Percentiles rank a stretch among this genome's conserved stretches.
These are phyloP conservation scores for Melinopterus prodromus DNA, from an alignment of 2,888 invertebrate species.

Conservation along the genomic window DNA sequence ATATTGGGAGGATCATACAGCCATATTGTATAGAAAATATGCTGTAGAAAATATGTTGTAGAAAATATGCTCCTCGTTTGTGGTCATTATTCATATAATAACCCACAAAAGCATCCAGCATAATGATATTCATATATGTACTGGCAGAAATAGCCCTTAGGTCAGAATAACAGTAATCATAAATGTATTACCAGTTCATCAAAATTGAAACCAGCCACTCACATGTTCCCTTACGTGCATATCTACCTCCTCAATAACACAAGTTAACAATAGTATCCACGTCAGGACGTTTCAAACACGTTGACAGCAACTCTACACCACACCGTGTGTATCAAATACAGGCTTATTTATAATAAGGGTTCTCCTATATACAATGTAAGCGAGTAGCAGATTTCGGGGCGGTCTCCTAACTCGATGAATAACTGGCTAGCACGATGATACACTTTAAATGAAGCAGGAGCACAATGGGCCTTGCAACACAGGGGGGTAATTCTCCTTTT, in stretches of 20 bases:
- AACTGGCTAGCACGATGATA: conserved; percentile 22
- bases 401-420: conserved; percentile 10
- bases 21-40: too few species aligned
- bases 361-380: conserved; percentile 6
- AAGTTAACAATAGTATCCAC: conserved; percentile 17
- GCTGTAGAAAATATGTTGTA: too few species aligned
- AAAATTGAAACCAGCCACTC: not conserved
- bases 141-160: not conserved
- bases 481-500: not conserved
- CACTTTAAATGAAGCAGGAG: conserved; percentile 17
- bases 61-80: too few species aligned
- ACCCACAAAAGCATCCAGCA: not conserved
- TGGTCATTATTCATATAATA: too few species aligned
- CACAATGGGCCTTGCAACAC: conserved; percentile 13
- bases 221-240: not conserved
- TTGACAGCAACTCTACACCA: conserved; percentile 26
- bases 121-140: not conserved
- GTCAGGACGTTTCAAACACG: conserved; percentile 9
- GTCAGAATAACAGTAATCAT: not conserved
- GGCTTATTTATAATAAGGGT: conserved; percentile 19
- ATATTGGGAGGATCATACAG: too few species aligned
- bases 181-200: not conserved
- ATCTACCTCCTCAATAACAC: conserved; percentile 6
- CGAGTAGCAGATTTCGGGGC: not conserved
- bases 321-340: conserved; percentile 16